Evolutionary conservation across 2,113 vertebrate genomes (phyloP).

Genomic region (Danio rerio): GRCz12tu NC_133198.1:49373001-49373500

Average conservation of each 20-base stretch:
- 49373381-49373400: neutral
- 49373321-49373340: neutral
- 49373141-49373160: slow-evolving; percentile 64
- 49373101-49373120: slow-evolving; percentile 70
- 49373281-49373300: neutral
- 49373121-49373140: slow-evolving; percentile 79
- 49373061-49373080: slow-evolving; percentile 6
- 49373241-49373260: neutral
- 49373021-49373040: neutral
- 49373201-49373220: neutral
- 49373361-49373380: neutral
- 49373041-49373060: neutral
- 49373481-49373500: neutral
- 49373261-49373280: neutral
- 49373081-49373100: slow-evolving; percentile 67
- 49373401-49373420: neutral
- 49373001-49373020: neutral
- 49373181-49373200: neutral
- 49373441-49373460: neutral
- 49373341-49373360: neutral
- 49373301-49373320: neutral
- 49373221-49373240: neutral
- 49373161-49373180: neutral
- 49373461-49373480: slow-evolving; percentile 17
- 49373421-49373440: neutral